phyloP scores from a whole-genome alignment of 2,113 vertebrate genomes.

The Entomyzon cyanotis region DNA sequence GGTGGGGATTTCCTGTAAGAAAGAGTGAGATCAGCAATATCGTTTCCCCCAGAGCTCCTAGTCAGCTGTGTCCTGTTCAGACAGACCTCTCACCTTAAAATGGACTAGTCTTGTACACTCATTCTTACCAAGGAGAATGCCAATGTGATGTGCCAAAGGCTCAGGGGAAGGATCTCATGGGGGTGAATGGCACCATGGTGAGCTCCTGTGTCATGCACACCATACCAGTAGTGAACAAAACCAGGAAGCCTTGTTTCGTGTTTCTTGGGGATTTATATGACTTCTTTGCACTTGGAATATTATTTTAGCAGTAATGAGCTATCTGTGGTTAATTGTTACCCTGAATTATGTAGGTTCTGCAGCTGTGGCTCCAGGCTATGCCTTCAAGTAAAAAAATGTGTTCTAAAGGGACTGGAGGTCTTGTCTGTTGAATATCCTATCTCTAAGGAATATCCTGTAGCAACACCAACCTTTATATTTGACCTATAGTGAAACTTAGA shows the following conservation, averaged over 20 bases:
- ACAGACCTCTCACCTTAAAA: background rate
- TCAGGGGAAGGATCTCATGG: background rate
- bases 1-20: background rate
- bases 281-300: slow-evolving; percentile 25
- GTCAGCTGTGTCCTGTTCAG: fast-evolving
- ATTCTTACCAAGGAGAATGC: background rate
- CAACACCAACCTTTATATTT: background rate
- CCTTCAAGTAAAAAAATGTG: background rate
- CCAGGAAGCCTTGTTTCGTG: background rate
- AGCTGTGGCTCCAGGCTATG: background rate
- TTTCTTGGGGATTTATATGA: slow-evolving; percentile 3
- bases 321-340: slow-evolving; percentile 26
- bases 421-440: background rate
- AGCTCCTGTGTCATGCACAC: background rate
- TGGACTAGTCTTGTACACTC: background rate
- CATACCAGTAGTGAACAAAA: background rate
- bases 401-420: background rate
- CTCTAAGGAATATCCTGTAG: background rate
- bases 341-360: background rate
- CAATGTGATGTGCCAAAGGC: background rate
- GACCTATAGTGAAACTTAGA: background rate
- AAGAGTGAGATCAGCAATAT: background rate
- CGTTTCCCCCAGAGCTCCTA: background rate
- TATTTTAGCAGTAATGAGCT: slow-evolving; percentile 24
- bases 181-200: background rate